Evolutionary conservation across 2,888 invertebrate genomes (phyloP), one percentile per base, ranked within the genome.

Genomic region (Caenorhabditis uteleia): DNA sequence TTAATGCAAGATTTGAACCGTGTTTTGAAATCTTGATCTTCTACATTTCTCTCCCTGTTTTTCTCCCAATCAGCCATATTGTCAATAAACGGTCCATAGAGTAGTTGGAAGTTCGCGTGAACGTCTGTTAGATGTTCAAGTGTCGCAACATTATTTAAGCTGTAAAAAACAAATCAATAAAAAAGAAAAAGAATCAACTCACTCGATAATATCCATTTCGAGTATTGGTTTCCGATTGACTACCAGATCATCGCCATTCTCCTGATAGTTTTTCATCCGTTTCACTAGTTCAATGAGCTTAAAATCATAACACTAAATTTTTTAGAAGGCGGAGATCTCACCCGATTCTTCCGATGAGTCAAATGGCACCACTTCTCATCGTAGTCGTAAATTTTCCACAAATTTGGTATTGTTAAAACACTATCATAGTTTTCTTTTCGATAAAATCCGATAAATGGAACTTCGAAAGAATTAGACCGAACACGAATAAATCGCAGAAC

Each of bases 401-500:
- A 86, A 83, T 98, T 97, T 78, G 92, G 92, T 49, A 95, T 92
- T 74, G 90, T 91, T 21, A 98, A 86, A 80, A 64, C 23, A 4
- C 62, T 44, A 8, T 92, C 90, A 0, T 97, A 93, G 78, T 94
- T 94, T 84, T 99, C 98, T 84, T 98, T 98, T 25, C 97, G 89
- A 84, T 98, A 99, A 85, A 95, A 95, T 0, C 94, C 93, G 77
- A 98, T 98, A 84, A 98, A 98, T 0, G 98, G 97, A 38, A 97
- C 95, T 58, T 71, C 70, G 39, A 61, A 71, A 1, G 45, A 54
- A 34, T 64, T 59, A 5, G 61, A 45, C 40, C 56, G 42, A 10
- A 48, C 29, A n/a, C 70, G 54, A 26, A 68, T 71, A 40, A 57
- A 66, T 26, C 44, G 40, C 33, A 71, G 50, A 12, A 56, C 62